Evolutionary conservation across 2,113 vertebrate genomes (phyloP), one percentile per base, ranked within the genome.

Genomic region (Hyla sarda): DNA sequence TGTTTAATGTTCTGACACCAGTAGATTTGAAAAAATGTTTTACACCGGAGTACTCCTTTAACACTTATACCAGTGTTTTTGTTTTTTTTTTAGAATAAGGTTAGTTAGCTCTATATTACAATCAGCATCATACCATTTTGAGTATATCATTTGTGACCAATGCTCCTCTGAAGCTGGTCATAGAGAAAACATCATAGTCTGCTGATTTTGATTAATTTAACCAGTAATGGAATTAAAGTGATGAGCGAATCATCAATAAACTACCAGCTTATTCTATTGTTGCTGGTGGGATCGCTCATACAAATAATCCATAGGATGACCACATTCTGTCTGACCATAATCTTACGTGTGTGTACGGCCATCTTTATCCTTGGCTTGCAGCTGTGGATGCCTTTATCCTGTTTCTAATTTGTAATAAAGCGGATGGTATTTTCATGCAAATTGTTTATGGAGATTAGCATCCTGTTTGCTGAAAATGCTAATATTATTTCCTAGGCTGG

Each of bases 381-480:
- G 83, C 74, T 85, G 83, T 54, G 74, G 50, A 52, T 85, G 74
- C 52, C 83, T 25, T 30, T 54, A 45, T 67, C 74, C 83, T 50
- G 56, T 23, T 75, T 67, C 83, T 77, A 12, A 85, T 85, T 77
- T 85, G 54, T 77, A 34, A 37, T 77, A 34, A 52, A 78, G 83
- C 67, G 67, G 58, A 28, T 67, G 41, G 73, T 67, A 78, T 85
- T 85, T 86, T 73, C 77, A 82, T 86, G 78, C 77, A 58, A 86
- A 82, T 82, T 50, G 12, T 62, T 25, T 58, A 72, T 72, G 65
- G 50, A 81, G n/a, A 72, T 60, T 52, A 82, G 67, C 14, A 23
- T 32, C 12, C 65, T 71, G 62, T 54, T 69, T 54, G 65, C 47
- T 32, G 67, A 50, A 69, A 88, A 83, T 32, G 41, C 87, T 67